These are phyloP conservation scores for Thalpophila matura DNA, from an alignment of 2,888 invertebrate species.

Conservation along the genomic window DNA sequence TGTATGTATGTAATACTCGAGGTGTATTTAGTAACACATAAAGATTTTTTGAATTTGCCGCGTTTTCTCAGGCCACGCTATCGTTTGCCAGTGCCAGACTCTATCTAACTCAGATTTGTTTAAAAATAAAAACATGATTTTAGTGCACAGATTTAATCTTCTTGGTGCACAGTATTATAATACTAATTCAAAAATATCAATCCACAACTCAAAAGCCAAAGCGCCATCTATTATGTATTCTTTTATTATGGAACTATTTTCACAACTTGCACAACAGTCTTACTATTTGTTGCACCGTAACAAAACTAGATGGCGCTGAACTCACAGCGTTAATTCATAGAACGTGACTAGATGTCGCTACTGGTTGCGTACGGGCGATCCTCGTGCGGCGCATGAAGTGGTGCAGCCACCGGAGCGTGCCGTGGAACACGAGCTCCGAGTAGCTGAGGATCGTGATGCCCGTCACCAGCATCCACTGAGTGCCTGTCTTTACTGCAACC, in stretches of 20 bases:
- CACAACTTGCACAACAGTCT: too few relatives aligned
- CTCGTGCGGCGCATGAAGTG: conserved; percentile 61
- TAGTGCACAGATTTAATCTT: too few relatives aligned
- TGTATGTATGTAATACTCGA: too few relatives aligned
- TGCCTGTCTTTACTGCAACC: conserved; percentile 59
- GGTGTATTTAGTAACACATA: too few relatives aligned
- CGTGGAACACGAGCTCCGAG: conserved; percentile 72
- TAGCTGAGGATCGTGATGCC: conserved; percentile 63
- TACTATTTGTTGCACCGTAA: too few relatives aligned
- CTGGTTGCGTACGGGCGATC: conserved; percentile 20
- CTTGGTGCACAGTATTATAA: too few relatives aligned
- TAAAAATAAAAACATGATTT: too few relatives aligned
- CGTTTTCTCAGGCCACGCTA: too few relatives aligned
- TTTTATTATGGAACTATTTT: neutral
- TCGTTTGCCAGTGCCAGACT: too few relatives aligned
- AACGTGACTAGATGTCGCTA: conserved; percentile 33
- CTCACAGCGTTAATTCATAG: neutral
- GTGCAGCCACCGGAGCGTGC: conserved; percentile 62
- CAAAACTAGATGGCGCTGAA: conserved; percentile 32
- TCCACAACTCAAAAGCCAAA: neutral
- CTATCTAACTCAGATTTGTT: too few relatives aligned
- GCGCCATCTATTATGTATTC: conserved; percentile 23
- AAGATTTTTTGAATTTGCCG: too few relatives aligned
- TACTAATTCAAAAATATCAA: too few relatives aligned
- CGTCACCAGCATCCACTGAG: conserved; percentile 64